A percentile compares a stretch with the other conserved stretches of the same genome.
phyloP scores from a whole-genome alignment of 2,797 vertebrate species.

The Anniella stebbinsi region DNA sequence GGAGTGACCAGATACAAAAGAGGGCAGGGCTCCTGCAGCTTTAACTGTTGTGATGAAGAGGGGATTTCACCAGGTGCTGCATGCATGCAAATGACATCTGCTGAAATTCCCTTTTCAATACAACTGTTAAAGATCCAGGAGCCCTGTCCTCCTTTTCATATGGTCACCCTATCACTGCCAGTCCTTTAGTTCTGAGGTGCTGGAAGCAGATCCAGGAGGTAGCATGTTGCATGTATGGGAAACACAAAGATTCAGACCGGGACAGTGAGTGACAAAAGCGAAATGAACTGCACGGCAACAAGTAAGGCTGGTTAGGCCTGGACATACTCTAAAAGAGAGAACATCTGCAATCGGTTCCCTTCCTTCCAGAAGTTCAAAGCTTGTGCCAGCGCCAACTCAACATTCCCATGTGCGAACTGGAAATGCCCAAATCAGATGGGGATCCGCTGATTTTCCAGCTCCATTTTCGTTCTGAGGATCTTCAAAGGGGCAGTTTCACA shows the following conservation, averaged over 20 bases:
- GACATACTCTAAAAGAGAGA: background rate
- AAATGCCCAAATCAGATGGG: conserved; percentile 1
- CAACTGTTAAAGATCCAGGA: no score
- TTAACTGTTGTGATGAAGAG: no score
- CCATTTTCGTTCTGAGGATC: background rate
- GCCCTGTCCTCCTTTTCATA: no score
- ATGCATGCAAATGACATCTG: no score
- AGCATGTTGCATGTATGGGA: no score
- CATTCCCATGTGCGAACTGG: conserved; percentile 36
- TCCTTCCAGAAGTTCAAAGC: conserved; percentile 11
- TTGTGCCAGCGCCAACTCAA: background rate
- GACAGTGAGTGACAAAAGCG: background rate
- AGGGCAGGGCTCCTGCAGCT: no score
- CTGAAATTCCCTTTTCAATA: no score
- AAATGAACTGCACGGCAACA: background rate
- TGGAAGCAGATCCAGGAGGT: no score
- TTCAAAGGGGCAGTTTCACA: conserved; percentile 51
- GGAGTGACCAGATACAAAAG: no score
- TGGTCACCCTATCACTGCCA: no score
- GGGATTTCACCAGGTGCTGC: no score
- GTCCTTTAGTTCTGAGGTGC: background rate
- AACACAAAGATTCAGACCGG: background rate
- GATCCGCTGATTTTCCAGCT: conserved; percentile 36
- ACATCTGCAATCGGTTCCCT: background rate
- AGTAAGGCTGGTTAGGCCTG: background rate